Percentiles rank a stretch among this genome's conserved stretches.
Conservation (phyloP, 2,113 vertebrate genomes). For the Symphodus melops region DNA sequence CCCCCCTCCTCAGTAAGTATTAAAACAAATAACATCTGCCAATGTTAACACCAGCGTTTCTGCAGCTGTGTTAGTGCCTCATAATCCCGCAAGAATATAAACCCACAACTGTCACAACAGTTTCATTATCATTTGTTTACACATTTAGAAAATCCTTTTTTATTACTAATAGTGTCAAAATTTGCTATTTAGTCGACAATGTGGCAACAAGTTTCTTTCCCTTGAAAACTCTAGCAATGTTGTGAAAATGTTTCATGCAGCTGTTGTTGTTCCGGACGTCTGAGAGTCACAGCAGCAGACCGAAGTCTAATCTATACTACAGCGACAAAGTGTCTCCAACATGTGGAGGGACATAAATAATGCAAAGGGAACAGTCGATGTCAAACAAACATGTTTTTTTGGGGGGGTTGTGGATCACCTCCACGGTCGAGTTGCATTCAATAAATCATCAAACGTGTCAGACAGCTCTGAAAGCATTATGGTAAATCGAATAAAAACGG, state of each 20-base stretch:
- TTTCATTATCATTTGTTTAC: constrained; percentile 57
- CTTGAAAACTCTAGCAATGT: background rate
- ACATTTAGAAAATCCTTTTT: constrained; percentile 7
- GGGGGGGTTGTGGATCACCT: background rate
- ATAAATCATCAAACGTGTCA: background rate
- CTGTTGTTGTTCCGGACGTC: background rate
- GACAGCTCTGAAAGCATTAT: background rate
- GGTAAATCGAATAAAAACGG: constrained; percentile 21
- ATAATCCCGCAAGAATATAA: constrained; percentile 67
- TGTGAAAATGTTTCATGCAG: background rate
- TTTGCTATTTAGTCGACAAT: constrained; percentile 1
- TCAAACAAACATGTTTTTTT: constrained; percentile 5
- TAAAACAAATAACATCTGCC: constrained; percentile 78
- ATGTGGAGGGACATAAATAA: background rate
- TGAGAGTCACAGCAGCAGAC: background rate
- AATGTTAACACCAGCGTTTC: constrained; percentile 59
- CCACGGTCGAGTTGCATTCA: constrained; percentile 1
- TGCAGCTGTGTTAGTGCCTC: constrained; percentile 71
- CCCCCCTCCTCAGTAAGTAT: constrained; percentile 21
- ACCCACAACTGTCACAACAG: constrained; percentile 50
- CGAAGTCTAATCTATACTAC: background rate
- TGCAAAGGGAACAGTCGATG: background rate
- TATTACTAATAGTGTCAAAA: constrained; percentile 13
- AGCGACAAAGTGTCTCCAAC: background rate
- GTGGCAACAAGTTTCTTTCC: constrained; percentile 15